phyloP scores from a whole-genome alignment of 2,888 invertebrate species.

The Nemotelus pantherinus region DNA sequence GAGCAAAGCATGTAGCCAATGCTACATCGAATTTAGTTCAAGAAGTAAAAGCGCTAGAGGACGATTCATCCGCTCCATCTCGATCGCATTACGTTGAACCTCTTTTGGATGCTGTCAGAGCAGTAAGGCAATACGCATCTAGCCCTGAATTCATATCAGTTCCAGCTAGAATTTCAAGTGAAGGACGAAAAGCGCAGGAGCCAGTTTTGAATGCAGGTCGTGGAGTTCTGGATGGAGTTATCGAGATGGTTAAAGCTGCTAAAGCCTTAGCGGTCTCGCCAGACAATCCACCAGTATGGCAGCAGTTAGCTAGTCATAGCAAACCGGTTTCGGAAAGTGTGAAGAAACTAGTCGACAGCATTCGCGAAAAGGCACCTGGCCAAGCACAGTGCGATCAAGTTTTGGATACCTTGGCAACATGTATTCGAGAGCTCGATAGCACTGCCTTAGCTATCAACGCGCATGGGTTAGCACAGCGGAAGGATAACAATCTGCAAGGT shows the following conservation, averaged over 20 bases:
- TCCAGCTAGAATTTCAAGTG: slow-evolving; percentile 88
- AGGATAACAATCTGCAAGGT: slow-evolving; percentile 77
- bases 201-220: slow-evolving; percentile 86
- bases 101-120: slow-evolving; percentile 88
- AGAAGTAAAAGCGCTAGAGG: slow-evolving; percentile 90
- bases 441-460: slow-evolving; percentile 89
- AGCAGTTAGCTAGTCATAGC: slow-evolving; percentile 90
- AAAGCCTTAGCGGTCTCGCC: slow-evolving; percentile 89
- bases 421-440: slow-evolving; percentile 85
- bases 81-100: slow-evolving; percentile 83
- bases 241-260: slow-evolving; percentile 90
- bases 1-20: slow-evolving; percentile 96
- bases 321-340: slow-evolving; percentile 97
- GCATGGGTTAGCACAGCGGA: slow-evolving; percentile 76
- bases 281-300: slow-evolving; percentile 94
- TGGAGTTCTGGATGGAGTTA: slow-evolving; percentile 83
- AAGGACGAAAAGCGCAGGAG: slow-evolving; percentile 85
- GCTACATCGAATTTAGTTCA: slow-evolving; percentile 94
- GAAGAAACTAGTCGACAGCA: slow-evolving; percentile 90
- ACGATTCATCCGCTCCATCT: slow-evolving; percentile 82
- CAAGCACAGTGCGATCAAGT: slow-evolving; percentile 92
- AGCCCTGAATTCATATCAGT: slow-evolving; percentile 93
- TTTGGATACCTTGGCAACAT: slow-evolving; percentile 78
- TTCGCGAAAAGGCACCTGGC: slow-evolving; percentile 94
- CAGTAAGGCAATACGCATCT: slow-evolving; percentile 90